Conservation (phyloP, 2,113 vertebrate genomes). For the Leuciscus idus region DNA sequence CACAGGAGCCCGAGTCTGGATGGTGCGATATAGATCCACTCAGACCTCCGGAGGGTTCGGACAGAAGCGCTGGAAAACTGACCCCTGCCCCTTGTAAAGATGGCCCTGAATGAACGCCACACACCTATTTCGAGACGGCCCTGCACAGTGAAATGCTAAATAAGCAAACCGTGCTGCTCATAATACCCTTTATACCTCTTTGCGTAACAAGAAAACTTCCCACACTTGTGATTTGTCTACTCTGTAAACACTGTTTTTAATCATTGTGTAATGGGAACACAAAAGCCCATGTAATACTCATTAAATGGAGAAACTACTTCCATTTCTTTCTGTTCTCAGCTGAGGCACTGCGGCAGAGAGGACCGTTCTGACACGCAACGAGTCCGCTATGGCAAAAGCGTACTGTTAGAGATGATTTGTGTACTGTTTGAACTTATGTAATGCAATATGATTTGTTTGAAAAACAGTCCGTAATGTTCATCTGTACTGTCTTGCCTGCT, state of each 20-base stretch:
- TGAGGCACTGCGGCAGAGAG: neutral
- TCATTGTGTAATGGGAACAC: slow-evolving; percentile 25
- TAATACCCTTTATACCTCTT: slow-evolving; percentile 11
- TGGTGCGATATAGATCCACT: slow-evolving; percentile 48
- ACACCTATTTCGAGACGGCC: neutral
- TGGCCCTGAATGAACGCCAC: neutral
- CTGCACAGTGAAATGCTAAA: neutral
- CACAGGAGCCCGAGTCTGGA: slow-evolving; percentile 53
- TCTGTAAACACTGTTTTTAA: slow-evolving; percentile 28
- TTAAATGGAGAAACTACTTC: slow-evolving; percentile 15
- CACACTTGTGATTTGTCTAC: neutral
- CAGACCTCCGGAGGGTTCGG: slow-evolving; percentile 46
- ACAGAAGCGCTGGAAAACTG: slow-evolving; percentile 36
- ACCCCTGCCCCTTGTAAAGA: slow-evolving; percentile 46
- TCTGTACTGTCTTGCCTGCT: slow-evolving; percentile 35
- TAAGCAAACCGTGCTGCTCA: neutral
- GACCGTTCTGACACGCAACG: neutral
- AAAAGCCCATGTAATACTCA: slow-evolving; percentile 10
- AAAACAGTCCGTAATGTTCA: neutral
- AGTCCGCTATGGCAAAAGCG: neutral
- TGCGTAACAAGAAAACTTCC: slow-evolving; percentile 8
- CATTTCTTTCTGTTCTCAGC: neutral
- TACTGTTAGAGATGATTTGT: slow-evolving; percentile 31
- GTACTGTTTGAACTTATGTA: slow-evolving; percentile 23
- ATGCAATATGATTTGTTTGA: slow-evolving; percentile 32